Base-by-base conservation (phyloP, 2,888 invertebrate species). In the Nomada ruficornis region DNA sequence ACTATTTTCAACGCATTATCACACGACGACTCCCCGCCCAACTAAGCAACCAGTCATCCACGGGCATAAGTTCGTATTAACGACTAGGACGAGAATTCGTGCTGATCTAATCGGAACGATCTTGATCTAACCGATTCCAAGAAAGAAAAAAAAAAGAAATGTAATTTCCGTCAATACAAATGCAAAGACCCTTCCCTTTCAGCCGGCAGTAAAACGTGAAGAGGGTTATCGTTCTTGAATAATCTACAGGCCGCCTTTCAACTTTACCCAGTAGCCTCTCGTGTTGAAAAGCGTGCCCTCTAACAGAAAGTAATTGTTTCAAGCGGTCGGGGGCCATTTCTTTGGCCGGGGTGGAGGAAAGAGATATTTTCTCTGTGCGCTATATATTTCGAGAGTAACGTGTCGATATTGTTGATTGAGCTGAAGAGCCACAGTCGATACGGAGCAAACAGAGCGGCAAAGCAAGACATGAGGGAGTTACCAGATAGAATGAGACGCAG, bases 1-100 rank as follows among this genome's bases (percentile, higher is more conserved):
- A 69, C 77, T 87, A 87, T 87, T 87, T 87, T 82, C 77, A 87
- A 75, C 77, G 75, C 60, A 65, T 73, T 71, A 87, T 36, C 36
- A 36, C 36, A 36, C 36, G 29, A 36, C 29, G 36, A 36, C 0
- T 36, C 36, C 80, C 75, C 69, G 67, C 44, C 15, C 50, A 36
- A 50, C 42, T 80, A 59, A 83, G 76, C 65, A 76, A 80, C 79
- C 42, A 65, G 72, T 76, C 73, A 29, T 36, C 50, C 11, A 2
- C 71, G 44, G 18, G 5, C 42, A 69, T 42, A 55, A 72, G 59
- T 79, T 76, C 77, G 71, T 82, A 68, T 67, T 44, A 76, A 84
- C 52, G 23, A 44, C 36, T 18, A 63, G 18, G 59, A 44, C n/a
- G 47, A 65, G 60, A 70, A 75, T 71, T 74, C 15, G 44, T 75